These are phyloP conservation scores for Lordiphosa fenestrarum DNA, from an alignment of 2,888 invertebrate species.

Conservation along the genomic window DNA sequence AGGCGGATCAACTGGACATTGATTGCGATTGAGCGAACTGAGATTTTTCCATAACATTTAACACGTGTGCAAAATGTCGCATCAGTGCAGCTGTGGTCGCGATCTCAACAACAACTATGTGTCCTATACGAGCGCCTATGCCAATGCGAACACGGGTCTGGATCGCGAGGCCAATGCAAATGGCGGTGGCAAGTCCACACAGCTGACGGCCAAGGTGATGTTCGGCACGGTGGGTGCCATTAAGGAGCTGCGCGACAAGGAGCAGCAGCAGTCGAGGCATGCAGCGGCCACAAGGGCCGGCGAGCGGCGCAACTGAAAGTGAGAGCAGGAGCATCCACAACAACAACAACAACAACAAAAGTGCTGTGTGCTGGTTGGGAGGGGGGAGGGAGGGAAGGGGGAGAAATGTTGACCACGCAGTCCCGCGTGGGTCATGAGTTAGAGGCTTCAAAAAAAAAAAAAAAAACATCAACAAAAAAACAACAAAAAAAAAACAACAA, in stretches of 20 bases:
- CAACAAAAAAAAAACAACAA: background rate
- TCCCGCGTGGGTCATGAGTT: slow-evolving; percentile 41
- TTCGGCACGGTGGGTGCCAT: slow-evolving; percentile 88
- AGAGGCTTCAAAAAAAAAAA: slow-evolving; percentile 59
- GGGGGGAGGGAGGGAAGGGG: slow-evolving; percentile 22
- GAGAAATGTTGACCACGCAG: slow-evolving; percentile 12
- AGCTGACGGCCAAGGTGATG: slow-evolving; percentile 88
- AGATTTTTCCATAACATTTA: slow-evolving; percentile 7
- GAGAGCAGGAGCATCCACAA: too few relatives aligned
- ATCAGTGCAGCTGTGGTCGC: slow-evolving; percentile 81
- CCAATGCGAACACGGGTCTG: slow-evolving; percentile 77
- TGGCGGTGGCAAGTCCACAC: slow-evolving; percentile 59
- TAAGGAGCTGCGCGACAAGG: slow-evolving; percentile 87
- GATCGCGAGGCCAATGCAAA: slow-evolving; percentile 75
- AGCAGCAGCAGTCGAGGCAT: slow-evolving; percentile 85
- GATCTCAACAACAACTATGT: slow-evolving; percentile 81
- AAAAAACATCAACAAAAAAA: background rate
- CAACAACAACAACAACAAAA: too few relatives aligned
- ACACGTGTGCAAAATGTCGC: slow-evolving; percentile 76
- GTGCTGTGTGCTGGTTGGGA: slow-evolving; percentile 1
- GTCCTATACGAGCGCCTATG: slow-evolving; percentile 79
- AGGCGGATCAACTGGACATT: slow-evolving; percentile 38
- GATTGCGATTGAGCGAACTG: slow-evolving; percentile 10
- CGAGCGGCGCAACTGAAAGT: slow-evolving; percentile 77
- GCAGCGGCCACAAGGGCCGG: slow-evolving; percentile 78